Evolutionary conservation across 2,113 vertebrate species (phyloP).

Genomic region (Phrynosoma platyrhinos): DNA sequence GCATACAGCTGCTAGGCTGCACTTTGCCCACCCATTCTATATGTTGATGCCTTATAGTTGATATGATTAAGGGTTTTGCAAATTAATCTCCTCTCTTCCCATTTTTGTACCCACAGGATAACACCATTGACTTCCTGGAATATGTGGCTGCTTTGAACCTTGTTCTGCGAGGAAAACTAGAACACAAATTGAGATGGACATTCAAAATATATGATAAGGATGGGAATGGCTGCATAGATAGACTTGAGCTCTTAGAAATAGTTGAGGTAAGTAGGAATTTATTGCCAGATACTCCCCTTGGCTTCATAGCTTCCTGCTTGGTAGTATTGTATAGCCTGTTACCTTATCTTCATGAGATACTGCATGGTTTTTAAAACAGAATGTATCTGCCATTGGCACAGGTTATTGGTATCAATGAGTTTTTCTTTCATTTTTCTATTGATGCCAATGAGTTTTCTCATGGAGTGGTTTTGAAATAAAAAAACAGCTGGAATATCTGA

Average conservation of each 20-base stretch:
- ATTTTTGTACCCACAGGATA: slow-evolving; percentile 81
- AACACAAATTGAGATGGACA: slow-evolving; percentile 96
- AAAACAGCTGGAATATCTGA: no score
- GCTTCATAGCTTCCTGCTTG: neutral
- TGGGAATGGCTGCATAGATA: slow-evolving; percentile 93
- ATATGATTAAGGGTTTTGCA: neutral
- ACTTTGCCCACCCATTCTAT: neutral
- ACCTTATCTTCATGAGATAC: neutral
- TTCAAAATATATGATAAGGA: slow-evolving; percentile 98
- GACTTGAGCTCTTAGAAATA: slow-evolving; percentile 92
- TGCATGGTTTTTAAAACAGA: neutral
- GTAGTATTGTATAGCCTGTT: neutral
- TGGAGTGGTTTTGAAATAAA: no score
- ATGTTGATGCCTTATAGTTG: neutral
- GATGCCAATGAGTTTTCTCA: no score
- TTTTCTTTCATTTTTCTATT: no score
- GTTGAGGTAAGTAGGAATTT: slow-evolving; percentile 84
- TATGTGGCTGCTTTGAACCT: slow-evolving; percentile 95
- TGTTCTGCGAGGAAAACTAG: slow-evolving; percentile 91
- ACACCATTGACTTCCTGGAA: slow-evolving; percentile 96
- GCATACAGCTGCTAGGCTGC: no score
- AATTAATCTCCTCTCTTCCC: neutral
- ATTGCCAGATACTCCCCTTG: no score
- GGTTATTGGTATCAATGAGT: no score
- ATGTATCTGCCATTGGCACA: no score